A percentile compares a stretch with the other conserved stretches of the same genome.
phyloP scores from a whole-genome alignment of 2,888 invertebrate species.

The Fabriciana adippe region DNA sequence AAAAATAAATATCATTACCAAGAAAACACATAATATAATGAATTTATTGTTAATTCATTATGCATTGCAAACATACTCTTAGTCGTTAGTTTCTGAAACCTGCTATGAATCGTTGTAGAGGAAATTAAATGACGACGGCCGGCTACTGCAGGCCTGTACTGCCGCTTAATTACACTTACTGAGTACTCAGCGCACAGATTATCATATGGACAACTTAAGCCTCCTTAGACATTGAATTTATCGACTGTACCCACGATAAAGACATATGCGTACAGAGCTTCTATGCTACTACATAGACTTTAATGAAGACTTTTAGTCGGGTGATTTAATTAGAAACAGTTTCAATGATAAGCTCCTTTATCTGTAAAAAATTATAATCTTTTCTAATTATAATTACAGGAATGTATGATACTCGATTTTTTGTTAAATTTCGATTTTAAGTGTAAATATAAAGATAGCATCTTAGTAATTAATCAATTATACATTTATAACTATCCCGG shows the following conservation, averaged over 20 bases:
- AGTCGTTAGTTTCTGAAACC: slow-evolving; percentile 32
- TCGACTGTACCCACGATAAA: slow-evolving; percentile 24
- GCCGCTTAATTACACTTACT: slow-evolving; percentile 50
- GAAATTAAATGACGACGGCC: slow-evolving; percentile 62
- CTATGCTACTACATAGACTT: background rate
- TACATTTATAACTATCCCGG: too few species aligned
- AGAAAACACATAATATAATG: slow-evolving; percentile 25
- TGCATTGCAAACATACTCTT: slow-evolving; percentile 20
- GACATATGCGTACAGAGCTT: background rate
- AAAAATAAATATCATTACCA: background rate
- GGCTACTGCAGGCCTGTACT: slow-evolving; percentile 46
- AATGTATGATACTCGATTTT: too few species aligned
- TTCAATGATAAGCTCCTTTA: background rate
- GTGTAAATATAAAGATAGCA: too few species aligned
- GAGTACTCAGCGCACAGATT: slow-evolving; percentile 40
- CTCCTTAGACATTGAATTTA: slow-evolving; percentile 27
- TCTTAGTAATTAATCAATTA: too few species aligned
- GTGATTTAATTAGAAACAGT: slow-evolving; percentile 1
- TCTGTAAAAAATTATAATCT: background rate
- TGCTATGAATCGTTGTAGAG: slow-evolving; percentile 47
- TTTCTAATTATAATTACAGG: background rate
- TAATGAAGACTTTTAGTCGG: background rate
- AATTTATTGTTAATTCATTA: slow-evolving; percentile 27
- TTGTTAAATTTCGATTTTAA: too few species aligned
- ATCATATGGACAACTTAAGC: slow-evolving; percentile 31